These are phyloP conservation scores for Lepidurus couesii DNA, from an alignment of 1,140 invertebrate species.

Conservation along the genomic window DNA sequence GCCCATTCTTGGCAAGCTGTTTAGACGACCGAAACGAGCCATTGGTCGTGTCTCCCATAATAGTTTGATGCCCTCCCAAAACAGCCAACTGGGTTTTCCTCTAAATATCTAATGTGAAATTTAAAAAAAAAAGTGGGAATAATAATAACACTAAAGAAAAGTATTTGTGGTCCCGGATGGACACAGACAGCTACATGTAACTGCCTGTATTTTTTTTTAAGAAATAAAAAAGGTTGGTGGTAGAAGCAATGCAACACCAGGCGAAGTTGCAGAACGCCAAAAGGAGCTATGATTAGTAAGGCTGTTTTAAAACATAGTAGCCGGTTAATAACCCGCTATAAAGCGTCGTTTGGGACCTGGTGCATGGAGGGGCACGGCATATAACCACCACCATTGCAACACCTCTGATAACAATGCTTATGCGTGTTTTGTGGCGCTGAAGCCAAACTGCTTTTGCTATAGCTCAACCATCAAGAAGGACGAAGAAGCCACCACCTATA, in stretches of 20 bases:
- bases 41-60: constrained; percentile 15
- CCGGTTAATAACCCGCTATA: constrained; percentile 11
- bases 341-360: constrained; percentile 17
- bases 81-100: not conserved
- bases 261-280: constrained; percentile 12
- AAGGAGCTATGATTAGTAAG: constrained; percentile 12
- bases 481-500: not conserved
- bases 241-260: constrained; percentile 6
- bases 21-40: not conserved
- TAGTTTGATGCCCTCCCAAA: constrained; percentile 2
- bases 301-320: constrained; percentile 10
- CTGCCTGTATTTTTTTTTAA: not conserved
- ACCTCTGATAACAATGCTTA: constrained; percentile 4
- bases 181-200: not conserved
- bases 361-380: not conserved
- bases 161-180: not conserved
- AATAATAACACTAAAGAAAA: not conserved
- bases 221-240: not conserved
- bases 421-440: not conserved
- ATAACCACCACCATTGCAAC: constrained; percentile 15
- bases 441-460: no score
- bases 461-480: not conserved
- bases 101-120: not conserved
- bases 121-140: not conserved
- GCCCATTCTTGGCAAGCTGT: not conserved